Base-by-base conservation (phyloP, 2,113 vertebrate genomes). In the Mormyrus iriodes region DNA sequence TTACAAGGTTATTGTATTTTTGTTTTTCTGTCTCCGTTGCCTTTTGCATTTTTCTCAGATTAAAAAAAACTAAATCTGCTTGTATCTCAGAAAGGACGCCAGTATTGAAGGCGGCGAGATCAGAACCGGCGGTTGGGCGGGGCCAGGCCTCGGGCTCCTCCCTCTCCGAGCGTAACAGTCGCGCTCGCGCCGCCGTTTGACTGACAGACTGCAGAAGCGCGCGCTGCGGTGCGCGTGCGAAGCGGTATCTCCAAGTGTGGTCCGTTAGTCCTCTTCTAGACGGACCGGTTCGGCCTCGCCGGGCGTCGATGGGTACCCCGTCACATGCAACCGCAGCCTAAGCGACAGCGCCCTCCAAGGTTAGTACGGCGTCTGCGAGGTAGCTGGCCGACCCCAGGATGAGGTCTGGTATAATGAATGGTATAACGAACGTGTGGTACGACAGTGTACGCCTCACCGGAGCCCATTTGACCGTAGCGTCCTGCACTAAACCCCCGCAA, bases 341-440 rank as follows among this genome's bases (percentile, higher is more conserved):
- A 27, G 35, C 49, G 53, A 55, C 88, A 19, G 73, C 52, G 53
- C 17, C 52, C 88, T 35, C 88, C 5, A 19, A 89, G 88, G 88
- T 89, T 52, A 89, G 88, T 89, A 55, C 52, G 13, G 35, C 49
- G 46, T 82, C 46, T 39, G 69, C 69, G 31, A 88, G 69, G 31
- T 88, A 12, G 46, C n/a, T 88, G 69, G 88, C 88, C 24, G 44
- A n/a, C 49, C 10, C 31, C 13, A 6, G 2, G n/a, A 8, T 31
- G 24, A 12, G 27, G 17, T 49, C 6, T 35, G 49, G 31, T 86
- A 21, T 53, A 12, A 48, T 51, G 85, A n/a, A n/a, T n/a, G n/a
- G n/a, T n/a, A n/a, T n/a, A n/a, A n/a, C n/a, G n/a, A n/a, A n/a
- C n/a, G n/a, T 35, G 21, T 9, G 27, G 17, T 52, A n/a, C 42